Evolutionary conservation across 2,888 invertebrate species (phyloP).

Genomic region (Mythimna pallens): DNA sequence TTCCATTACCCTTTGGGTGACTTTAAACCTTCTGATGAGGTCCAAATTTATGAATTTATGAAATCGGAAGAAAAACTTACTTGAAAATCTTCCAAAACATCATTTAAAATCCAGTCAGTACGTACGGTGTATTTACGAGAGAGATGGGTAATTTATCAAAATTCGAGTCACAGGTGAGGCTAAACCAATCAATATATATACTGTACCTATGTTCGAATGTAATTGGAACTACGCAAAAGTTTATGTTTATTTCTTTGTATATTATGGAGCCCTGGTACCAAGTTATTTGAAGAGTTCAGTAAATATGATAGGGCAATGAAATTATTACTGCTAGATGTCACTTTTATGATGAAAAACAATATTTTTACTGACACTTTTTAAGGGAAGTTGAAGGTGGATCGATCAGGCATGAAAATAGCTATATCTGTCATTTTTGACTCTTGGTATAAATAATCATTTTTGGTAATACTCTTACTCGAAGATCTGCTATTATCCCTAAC

Average conservation of each 20-base stretch:
- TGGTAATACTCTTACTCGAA: no score
- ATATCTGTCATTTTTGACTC: no score
- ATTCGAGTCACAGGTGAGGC: constrained; percentile 29
- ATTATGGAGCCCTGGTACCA: constrained; percentile 42
- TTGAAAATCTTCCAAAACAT: constrained; percentile 26
- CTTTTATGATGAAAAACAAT: no score
- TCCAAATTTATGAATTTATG: no score
- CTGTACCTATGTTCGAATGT: constrained; percentile 34
- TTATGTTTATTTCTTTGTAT: constrained; percentile 27
- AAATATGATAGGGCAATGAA: not conserved
- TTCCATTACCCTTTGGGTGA: no score
- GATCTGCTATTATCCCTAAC: no score
- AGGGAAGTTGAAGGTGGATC: no score
- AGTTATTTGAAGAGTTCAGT: constrained; percentile 9
- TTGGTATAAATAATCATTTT: no score
- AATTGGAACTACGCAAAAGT: constrained; percentile 31
- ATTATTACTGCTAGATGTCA: not conserved
- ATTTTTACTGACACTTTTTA: no score
- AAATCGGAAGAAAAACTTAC: constrained; percentile 42
- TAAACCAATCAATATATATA: constrained; percentile 47
- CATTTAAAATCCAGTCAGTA: constrained; percentile 20
- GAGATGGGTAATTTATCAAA: constrained; percentile 40
- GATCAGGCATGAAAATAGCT: no score
- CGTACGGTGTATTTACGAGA: not conserved
- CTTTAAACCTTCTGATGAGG: no score